A percentile compares a stretch with the other conserved stretches of the same genome.
Conservation (phyloP, 1,140 invertebrate genomes). For the Trichonephila clavipes region DNA sequence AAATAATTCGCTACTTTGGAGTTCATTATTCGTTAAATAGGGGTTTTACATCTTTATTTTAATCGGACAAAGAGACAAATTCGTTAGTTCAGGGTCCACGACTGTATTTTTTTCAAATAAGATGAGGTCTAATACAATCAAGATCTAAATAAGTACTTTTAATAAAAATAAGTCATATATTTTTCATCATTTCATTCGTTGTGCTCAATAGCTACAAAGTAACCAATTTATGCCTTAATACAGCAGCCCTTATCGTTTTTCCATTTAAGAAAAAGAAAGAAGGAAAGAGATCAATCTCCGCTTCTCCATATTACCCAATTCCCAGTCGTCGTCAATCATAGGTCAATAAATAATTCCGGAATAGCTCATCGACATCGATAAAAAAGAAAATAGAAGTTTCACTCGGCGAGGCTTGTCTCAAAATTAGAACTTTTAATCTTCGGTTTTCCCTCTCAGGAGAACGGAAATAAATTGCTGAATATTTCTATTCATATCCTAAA, state of each 20-base stretch:
- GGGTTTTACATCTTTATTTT: too few relatives aligned
- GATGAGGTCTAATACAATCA: too few relatives aligned
- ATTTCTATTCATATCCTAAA: too few relatives aligned
- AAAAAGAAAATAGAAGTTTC: not conserved
- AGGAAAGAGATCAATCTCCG: not conserved
- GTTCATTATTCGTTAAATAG: too few relatives aligned
- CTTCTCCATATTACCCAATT: not conserved
- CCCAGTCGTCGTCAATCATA: conserved; percentile 18
- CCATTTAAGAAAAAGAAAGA: too few relatives aligned
- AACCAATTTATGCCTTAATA: not conserved
- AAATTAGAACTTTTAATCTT: conserved; percentile 31
- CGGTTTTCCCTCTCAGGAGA: not conserved
- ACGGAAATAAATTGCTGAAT: not conserved
- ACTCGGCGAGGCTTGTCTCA: not conserved
- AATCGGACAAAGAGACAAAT: too few relatives aligned
- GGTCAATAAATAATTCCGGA: not conserved
- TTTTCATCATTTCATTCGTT: too few relatives aligned
- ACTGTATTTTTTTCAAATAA: too few relatives aligned
- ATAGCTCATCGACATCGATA: not conserved
- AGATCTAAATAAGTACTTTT: too few relatives aligned
- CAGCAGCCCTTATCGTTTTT: not conserved
- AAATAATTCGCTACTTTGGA: too few relatives aligned
- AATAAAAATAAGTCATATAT: too few relatives aligned
- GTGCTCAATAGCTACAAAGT: not conserved
- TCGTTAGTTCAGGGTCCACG: too few relatives aligned